Conservation (phyloP, 2,888 invertebrate species). For the Mythimna albipuncta region DNA sequence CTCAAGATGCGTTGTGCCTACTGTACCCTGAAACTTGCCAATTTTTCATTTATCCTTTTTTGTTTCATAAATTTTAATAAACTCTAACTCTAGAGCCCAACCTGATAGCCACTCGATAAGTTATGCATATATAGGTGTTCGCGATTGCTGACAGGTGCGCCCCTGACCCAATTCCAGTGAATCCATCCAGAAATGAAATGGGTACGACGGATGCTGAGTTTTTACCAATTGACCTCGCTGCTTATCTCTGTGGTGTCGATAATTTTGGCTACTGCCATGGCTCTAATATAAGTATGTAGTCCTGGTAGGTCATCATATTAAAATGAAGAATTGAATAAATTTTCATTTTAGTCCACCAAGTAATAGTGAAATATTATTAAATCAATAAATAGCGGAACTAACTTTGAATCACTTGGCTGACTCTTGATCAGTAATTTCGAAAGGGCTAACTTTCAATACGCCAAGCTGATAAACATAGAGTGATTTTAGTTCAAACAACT, state of each 20-base stretch:
- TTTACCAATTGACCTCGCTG: conserved; percentile 36
- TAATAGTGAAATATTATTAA: too few species aligned
- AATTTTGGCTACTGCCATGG: background rate
- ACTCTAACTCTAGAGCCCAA: conserved; percentile 10
- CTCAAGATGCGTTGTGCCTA: too few species aligned
- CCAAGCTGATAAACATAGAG: too few species aligned
- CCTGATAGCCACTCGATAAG: conserved; percentile 22
- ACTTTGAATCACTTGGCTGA: too few species aligned
- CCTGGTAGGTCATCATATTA: background rate
- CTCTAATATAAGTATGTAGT: conserved; percentile 11
- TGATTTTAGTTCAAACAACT: too few species aligned
- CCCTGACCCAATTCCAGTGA: conserved; percentile 56
- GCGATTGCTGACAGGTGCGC: conserved; percentile 57
- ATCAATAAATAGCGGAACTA: too few species aligned
- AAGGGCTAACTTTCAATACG: too few species aligned
- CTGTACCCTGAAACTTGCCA: too few species aligned
- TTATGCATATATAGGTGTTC: conserved; percentile 28
- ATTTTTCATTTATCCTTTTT: background rate
- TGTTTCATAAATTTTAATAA: too few species aligned
- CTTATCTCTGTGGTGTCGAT: conserved; percentile 17
- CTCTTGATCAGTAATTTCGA: too few species aligned
- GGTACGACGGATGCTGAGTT: conserved; percentile 40
- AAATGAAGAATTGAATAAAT: too few species aligned
- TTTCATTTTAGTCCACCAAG: too few species aligned
- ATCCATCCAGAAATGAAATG: conserved; percentile 44